phyloP scores from a whole-genome alignment of 2,888 invertebrate species.

The Chloroclysta siterata region DNA sequence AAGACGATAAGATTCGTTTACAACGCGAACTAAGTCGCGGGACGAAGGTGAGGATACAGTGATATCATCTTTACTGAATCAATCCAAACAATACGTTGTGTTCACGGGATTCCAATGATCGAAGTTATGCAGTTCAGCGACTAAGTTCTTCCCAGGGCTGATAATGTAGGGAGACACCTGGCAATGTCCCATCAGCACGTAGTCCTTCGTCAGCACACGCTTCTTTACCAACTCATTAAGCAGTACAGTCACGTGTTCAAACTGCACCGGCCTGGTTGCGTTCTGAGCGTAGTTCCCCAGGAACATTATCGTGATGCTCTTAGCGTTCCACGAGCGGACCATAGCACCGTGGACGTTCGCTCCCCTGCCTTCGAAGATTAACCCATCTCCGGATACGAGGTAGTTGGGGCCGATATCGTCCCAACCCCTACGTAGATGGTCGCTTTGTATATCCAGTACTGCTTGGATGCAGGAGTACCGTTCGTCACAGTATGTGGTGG shows the following conservation, averaged over 20 bases:
- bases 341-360: conserved; percentile 66
- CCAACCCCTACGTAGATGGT: conserved; percentile 56
- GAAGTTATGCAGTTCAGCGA: conserved; percentile 53
- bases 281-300: conserved; percentile 64
- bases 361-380: conserved; percentile 73
- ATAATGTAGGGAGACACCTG: conserved; percentile 56
- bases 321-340: conserved; percentile 59
- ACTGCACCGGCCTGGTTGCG: conserved; percentile 52
- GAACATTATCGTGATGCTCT: conserved; percentile 67
- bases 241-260: conserved; percentile 59
- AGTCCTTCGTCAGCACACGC: conserved; percentile 55
- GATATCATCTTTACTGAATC: neutral
- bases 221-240: conserved; percentile 56
- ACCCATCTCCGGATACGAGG: conserved; percentile 66
- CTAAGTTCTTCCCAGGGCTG: conserved; percentile 61
- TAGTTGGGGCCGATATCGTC: conserved; percentile 73
- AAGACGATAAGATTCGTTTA: neutral
- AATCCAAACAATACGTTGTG: conserved; percentile 13
- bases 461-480: conserved; percentile 59
- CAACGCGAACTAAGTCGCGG: neutral
- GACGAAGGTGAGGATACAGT: too few species aligned
- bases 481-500: conserved; percentile 52
- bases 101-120: conserved; percentile 58
- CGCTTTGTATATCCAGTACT: conserved; percentile 59
- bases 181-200: conserved; percentile 62